Percentiles rank a stretch among this genome's conserved stretches.
Evolutionary conservation across 2,888 invertebrate species (phyloP).

Genomic region (Pharmacophagus antenor): DNA sequence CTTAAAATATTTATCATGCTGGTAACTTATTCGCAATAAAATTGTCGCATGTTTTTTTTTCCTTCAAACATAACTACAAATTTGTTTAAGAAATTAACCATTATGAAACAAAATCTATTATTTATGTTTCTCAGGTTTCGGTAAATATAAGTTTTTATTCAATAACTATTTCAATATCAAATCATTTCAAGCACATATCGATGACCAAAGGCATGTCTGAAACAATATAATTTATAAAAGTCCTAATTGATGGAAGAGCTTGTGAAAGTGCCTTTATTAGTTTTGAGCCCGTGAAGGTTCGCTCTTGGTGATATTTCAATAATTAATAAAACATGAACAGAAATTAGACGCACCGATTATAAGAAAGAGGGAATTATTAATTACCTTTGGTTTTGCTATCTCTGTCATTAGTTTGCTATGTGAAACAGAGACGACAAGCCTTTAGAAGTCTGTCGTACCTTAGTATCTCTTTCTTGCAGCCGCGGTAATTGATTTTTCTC

Average conservation of each 20-base stretch:
- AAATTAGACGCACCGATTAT: no score
- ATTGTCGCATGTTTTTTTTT: not conserved
- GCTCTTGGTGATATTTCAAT: no score
- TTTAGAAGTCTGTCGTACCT: not conserved
- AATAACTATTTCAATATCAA: constrained; percentile 6
- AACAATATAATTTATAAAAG: constrained; percentile 24
- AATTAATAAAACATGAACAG: no score
- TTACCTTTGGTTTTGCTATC: not conserved
- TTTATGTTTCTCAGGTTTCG: not conserved
- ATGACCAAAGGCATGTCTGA: not conserved
- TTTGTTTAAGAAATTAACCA: not conserved
- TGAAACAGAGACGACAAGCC: not conserved
- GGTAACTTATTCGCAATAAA: not conserved
- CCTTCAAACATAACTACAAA: not conserved
- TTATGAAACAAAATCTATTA: not conserved
- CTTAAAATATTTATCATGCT: not conserved
- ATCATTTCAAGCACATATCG: constrained; percentile 25
- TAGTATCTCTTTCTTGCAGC: not conserved
- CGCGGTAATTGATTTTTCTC: no score
- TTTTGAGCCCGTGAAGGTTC: constrained; percentile 4
- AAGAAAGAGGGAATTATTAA: not conserved
- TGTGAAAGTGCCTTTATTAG: constrained; percentile 38
- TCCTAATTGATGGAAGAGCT: constrained; percentile 34
- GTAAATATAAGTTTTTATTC: not conserved
- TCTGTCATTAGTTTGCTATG: not conserved